Conservation (phyloP, 2,888 invertebrate species). For the Limnephilus rhombicus region DNA sequence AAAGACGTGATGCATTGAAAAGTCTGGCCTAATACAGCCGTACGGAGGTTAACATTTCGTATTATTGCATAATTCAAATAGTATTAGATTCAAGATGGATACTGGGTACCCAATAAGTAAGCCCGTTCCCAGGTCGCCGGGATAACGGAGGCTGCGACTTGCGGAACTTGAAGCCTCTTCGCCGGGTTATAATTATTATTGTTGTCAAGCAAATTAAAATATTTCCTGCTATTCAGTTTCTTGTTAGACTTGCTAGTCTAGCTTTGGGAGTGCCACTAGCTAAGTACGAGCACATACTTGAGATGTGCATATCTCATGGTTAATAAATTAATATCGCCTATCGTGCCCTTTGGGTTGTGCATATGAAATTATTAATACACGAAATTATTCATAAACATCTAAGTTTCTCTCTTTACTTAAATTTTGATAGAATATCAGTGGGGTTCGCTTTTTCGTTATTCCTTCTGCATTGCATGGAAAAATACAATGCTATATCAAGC, state of each 20-base stretch:
- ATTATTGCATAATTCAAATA: conserved; percentile 63
- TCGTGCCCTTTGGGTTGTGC: background rate
- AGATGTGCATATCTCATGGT: background rate
- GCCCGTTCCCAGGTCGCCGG: conserved; percentile 6
- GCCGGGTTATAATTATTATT: conserved; percentile 4
- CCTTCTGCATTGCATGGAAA: no score
- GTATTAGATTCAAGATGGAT: conserved; percentile 32
- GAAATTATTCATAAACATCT: no score
- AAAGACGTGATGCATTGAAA: conserved; percentile 64
- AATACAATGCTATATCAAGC: no score
- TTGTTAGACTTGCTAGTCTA: background rate
- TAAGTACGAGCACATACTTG: background rate
- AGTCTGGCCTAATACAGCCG: conserved; percentile 65
- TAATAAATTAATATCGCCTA: background rate
- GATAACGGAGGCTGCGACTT: background rate
- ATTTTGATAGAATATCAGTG: no score
- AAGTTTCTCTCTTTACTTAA: no score
- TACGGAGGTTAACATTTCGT: conserved; percentile 53
- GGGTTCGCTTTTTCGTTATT: no score
- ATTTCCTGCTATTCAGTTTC: background rate
- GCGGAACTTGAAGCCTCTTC: background rate
- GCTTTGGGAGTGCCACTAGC: background rate
- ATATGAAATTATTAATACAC: background rate
- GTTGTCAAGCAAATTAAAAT: conserved; percentile 26
- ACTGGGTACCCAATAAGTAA: conserved; percentile 12